Evolutionary conservation across 2,113 vertebrate species (phyloP), one percentile per base, ranked within the genome.

Genomic region (Ceratotherium simum): DNA sequence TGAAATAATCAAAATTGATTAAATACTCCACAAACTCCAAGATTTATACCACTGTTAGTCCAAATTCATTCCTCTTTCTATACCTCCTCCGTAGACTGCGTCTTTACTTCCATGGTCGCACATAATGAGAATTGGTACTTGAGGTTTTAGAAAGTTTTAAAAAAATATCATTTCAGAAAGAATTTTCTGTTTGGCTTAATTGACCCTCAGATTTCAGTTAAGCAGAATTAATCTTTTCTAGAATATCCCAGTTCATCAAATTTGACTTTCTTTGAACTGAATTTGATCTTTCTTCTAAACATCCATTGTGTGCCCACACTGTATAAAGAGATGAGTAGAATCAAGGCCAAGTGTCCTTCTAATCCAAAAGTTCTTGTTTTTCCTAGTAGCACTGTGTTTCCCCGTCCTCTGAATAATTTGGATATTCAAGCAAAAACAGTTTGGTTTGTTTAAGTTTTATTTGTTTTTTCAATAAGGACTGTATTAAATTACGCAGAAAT

Each of bases 151-250:
- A 83, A 75, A 48, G 56, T 27, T 62, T 64, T 62, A 25, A 11
- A 83, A 90, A 48, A 60, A 64, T 39, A 27, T n/a, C 4, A 17
- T 64, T 96, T 91, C 17, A 87, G 64, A 87, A 54, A 92, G 4
- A 56, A 72, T 72, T 94, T 85, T 67, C 39, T 96, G 17, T 85
- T 96, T 97, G 69, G 25, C 72, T 88, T 91, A 48, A 48, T 21
- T 82, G 72, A 96, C 0, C 1, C 2, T 87, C 46, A 78, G n/a
- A 70, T 80, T 96, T 73, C 70, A 92, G 48, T 21, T 72, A 90
- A 27, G 29, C 5, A 76, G 46, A 78, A 60, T 69, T 56, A 69
- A 8, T 56, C 1, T 83, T 92, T 86, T 91, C 33, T 75, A 14
- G 29, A 90, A 39, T 96, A 92, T 86, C 65, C 36, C 25, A 23